Percentiles rank a stretch among this genome's conserved stretches.
Conservation (phyloP, 2,113 vertebrate genomes). For the Crotophaga sulcirostris region DNA sequence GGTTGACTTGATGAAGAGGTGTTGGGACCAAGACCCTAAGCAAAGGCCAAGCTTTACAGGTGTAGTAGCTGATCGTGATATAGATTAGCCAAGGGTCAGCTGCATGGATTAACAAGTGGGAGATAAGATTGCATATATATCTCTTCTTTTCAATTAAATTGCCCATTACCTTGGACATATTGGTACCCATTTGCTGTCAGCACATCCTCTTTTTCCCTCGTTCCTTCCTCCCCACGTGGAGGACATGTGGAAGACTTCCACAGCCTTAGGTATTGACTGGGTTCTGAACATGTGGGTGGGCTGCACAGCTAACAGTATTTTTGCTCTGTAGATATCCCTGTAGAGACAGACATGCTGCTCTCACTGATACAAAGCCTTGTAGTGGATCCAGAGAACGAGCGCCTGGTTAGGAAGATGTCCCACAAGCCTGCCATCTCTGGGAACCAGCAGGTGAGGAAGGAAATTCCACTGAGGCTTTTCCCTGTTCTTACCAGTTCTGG, state of each 20-base stretch:
- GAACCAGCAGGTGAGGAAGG: constrained; percentile 41
- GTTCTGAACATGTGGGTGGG: background rate
- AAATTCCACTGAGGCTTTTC: background rate
- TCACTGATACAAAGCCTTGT: constrained; percentile 64
- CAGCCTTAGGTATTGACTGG: background rate
- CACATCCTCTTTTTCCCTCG: background rate
- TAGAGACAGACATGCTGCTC: constrained; percentile 70
- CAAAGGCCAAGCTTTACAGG: constrained; percentile 78
- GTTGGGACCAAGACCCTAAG: constrained; percentile 82
- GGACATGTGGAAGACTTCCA: too few species aligned
- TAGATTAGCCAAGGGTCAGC: background rate
- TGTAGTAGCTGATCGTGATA: background rate
- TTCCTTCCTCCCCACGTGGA: rapidly evolving
- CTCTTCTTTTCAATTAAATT: background rate
- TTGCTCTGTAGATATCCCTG: constrained; percentile 48
- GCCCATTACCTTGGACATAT: background rate
- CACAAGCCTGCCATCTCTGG: background rate
- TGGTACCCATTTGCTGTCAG: background rate
- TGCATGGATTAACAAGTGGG: rapidly evolving
- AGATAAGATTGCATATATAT: rapidly evolving
- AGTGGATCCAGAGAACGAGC: constrained; percentile 33
- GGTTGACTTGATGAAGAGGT: constrained; percentile 81
- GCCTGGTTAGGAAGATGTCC: constrained; percentile 64
- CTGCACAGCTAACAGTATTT: background rate
- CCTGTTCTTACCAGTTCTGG: background rate